Base-by-base conservation (phyloP, 2,797 vertebrate species). In the Chaetodon trifasciatus region DNA sequence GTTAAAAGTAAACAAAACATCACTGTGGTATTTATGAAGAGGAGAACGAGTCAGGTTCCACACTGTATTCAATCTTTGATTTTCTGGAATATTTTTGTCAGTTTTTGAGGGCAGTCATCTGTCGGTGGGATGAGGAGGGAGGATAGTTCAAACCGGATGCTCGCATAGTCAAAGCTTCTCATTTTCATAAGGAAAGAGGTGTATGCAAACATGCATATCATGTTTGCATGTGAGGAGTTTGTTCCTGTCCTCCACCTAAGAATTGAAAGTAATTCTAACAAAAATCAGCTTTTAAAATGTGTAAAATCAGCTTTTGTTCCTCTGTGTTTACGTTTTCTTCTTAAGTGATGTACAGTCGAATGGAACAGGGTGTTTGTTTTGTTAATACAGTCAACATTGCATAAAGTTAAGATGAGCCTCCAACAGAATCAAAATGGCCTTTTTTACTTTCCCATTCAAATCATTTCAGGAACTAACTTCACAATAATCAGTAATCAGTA, bases 171-270 rank as follows among this genome's bases (percentile, higher is more conserved):
- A 85, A 79, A 74, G n/a, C 37, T 32, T 58, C 46, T 66, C 8
- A 71, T 90, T 87, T 86, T 74, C 77, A 80, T 70, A 61, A 69
- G 12, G 35, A 57, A 69, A 84, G 70, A 81, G 53, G 40, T 60
- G 13, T 74, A 87, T 79, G 86, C 81, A 92, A 89, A 90, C 68
- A 66, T 62, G n/a, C 68, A 62, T 62, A n/a, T 39, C 4, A 67
- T 68, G 2, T 92, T 85, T 91, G 72, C 74, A 83, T 85, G 42
- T 53, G 23, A 70, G 57, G 50, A 71, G 47, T 64, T 50, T 70
- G 24, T 42, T 74, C 28, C 17, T 15, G 67, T 56, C 13, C 46
- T 23, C n/a, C 39, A 67, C 4, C 3, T 28, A 28, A 69, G 49
- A 68, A 23, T 3, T n/a, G 1, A 75, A 66, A 62, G 8, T 61